These are phyloP conservation scores for Catamblyrhynchus diadema DNA, from an alignment of 2,797 vertebrate genomes.

Conservation along the genomic window DNA sequence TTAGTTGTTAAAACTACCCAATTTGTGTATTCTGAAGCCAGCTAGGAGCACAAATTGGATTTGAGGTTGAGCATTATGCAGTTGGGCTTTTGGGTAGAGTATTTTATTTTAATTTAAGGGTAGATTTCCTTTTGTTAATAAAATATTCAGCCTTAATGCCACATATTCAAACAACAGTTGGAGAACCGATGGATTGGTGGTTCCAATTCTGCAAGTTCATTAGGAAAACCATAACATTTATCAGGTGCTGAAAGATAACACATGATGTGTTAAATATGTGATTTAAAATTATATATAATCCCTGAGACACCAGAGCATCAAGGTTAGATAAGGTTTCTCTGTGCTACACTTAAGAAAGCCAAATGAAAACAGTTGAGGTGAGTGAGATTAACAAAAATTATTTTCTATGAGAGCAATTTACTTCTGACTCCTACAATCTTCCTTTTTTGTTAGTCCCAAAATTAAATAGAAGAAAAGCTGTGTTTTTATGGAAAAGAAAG, in stretches of 20 bases:
- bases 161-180: constrained; percentile 22
- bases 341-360: constrained; percentile 4
- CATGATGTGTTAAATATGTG: constrained; percentile 39
- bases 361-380: constrained; percentile 41
- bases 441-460: background rate
- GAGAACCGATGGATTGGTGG: background rate
- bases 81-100: background rate
- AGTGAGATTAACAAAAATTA: constrained; percentile 5
- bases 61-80: background rate
- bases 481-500: constrained; percentile 5
- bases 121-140: constrained; percentile 25
- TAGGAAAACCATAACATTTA: constrained; percentile 43
- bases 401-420: background rate
- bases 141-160: constrained; percentile 37
- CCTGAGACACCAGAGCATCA: background rate
- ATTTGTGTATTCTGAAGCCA: background rate
- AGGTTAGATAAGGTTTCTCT: constrained; percentile 31
- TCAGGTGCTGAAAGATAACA: constrained; percentile 41
- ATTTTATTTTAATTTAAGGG: constrained; percentile 2
- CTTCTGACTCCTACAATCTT: constrained; percentile 14
- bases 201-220: background rate
- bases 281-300: constrained; percentile 35
- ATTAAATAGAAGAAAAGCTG: constrained; percentile 10
- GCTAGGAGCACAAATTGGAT: background rate
- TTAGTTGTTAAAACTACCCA: background rate